Base-by-base conservation (phyloP, 1,140 invertebrate species). In the Diorhabda sublineata region DNA sequence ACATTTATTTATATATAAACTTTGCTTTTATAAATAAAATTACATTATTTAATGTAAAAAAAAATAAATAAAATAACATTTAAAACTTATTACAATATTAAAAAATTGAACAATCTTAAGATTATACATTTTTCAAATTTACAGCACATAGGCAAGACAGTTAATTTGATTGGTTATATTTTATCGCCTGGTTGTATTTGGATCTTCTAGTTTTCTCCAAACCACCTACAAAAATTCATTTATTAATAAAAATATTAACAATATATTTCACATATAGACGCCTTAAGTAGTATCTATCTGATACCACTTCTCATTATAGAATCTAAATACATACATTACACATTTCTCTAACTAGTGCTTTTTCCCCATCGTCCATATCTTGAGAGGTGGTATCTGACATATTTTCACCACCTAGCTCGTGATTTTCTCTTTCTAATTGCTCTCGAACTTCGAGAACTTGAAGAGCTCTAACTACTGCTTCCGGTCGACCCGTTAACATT, bases 261-360 rank as follows among this genome's bases (percentile, higher is more conserved):
- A 4, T 11, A 6, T 11, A 6, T 26, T 8, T 61, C 11, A 26
- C 7, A 26, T 26, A 26, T 0, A 26, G 26, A 26, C 26, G 26
- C 26, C 26, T 26, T 26, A 26, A 26, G 26, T 26, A 26, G n/a
- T 11, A 11, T 61, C 42, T 61, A 4, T 61, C 42, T 61, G 59
- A 61, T 61, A 42, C 26, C 9, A n/a, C 7, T 57, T 9, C 56
- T n/a, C 9, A 57, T 57, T n/a, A 57, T 57, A 11, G 5, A 57
- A 57, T 58, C 57, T 11, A 58, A 67, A 64, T 61, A 77, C 88
- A 85, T 84, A 97, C 95, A 84, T 97, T 97, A 83, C 95, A 98
- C 95, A 98, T 97, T 84, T 97, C 95, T 73, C 94, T 86, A 42
- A 98, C 92, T 64, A 98, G 86, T 7, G 95, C 95, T 80, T 96